A percentile compares a stretch with the other conserved stretches of the same genome.
Evolutionary conservation across 2,113 vertebrate genomes (phyloP).

Genomic region (Sinocyclocheilus grahami): DNA sequence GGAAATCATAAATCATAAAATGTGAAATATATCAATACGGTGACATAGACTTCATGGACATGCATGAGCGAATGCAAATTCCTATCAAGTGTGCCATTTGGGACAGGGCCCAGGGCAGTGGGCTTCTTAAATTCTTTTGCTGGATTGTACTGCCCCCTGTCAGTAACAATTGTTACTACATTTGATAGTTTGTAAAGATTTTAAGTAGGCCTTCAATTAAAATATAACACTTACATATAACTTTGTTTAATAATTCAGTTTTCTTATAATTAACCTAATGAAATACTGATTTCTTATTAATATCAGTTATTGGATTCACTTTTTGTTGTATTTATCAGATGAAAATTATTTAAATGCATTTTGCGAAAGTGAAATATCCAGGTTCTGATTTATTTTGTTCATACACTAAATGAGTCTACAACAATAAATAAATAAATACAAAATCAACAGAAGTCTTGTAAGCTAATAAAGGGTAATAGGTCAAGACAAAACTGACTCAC

Average conservation of each 20-base stretch:
- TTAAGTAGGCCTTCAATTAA: neutral
- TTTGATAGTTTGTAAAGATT: neutral
- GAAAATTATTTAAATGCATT: neutral
- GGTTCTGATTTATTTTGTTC: neutral
- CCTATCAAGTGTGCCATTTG: neutral
- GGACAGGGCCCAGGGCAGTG: neutral
- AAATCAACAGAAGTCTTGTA: neutral
- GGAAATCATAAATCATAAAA: neutral
- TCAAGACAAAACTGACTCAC: constrained; percentile 24
- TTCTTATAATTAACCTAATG: neutral
- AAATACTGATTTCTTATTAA: neutral
- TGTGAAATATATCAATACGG: neutral
- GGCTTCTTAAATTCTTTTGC: neutral
- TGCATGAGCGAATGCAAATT: neutral
- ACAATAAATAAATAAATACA: neutral
- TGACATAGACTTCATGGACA: neutral
- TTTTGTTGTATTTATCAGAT: neutral
- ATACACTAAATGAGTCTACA: neutral
- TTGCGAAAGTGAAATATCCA: neutral
- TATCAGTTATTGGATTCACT: neutral
- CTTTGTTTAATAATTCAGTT: neutral
- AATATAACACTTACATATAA: neutral
- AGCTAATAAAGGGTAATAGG: constrained; percentile 41
- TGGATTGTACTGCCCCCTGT: constrained; percentile 55
- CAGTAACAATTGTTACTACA: constrained; percentile 19